Evolutionary conservation across 2,113 vertebrate species (phyloP), one percentile per base, ranked within the genome.

Genomic region (Hippocampus barbouri): DNA sequence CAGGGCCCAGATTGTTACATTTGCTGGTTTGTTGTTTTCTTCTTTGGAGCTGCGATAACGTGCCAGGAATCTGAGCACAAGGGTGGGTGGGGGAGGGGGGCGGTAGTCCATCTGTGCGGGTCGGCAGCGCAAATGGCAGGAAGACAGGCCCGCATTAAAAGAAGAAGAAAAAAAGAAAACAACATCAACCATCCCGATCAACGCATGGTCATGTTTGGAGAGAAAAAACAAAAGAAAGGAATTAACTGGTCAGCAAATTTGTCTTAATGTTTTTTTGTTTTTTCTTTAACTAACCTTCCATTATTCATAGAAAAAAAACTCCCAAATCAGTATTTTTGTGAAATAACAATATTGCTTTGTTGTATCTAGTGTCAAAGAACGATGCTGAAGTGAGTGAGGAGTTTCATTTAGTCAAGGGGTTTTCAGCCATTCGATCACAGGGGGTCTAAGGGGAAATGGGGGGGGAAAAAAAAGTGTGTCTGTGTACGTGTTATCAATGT

Each of bases 1-100:
- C 90, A 87, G 90, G 88, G 75, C 86, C 78, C 84, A 92, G 91
- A 92, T 91, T 92, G 93, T 92, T 93, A 93, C 92, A 93, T 93
- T 93, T 91, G 91, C 88, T 88, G 90, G 91, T 93, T 93, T 93
- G 89, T 89, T 93, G 79, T 87, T 84, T 68, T 53, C 62, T 68
- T 66, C 68, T 66, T 72, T 66, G 74, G 79, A 20, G 70, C 71
- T 77, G 82, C 78, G 86, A 91, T 89, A 90, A 86, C 83, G 78
- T 79, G 77, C n/a, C 81, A 68, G 81, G 84, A 87, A 91, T 89
- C 88, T 84, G 78, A 85, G 80, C 86, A 82, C 56, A 1, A 21
- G n/a, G 20, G 56, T 23, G 56, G 56, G n/a, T 9, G 11, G 54
- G n/a, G n/a, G 53, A 1, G 27, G 15, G 6, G 56, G 57, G 14